Base-by-base conservation (phyloP, 2,888 invertebrate genomes). In the Digitonthophagus gazella region DNA sequence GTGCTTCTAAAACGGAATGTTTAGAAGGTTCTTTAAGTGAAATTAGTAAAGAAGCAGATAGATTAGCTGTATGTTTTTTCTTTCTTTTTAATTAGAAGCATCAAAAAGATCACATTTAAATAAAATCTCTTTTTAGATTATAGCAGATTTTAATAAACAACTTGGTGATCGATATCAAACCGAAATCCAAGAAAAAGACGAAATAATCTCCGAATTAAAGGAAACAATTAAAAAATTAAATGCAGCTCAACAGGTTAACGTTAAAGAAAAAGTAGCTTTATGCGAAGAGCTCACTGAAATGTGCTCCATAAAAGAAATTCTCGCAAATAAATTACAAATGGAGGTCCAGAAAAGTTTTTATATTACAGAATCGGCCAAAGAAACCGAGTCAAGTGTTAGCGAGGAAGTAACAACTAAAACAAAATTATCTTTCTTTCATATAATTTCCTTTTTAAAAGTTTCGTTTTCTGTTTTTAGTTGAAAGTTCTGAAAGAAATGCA, bases 121-220 rank as follows among this genome's bases (percentile, higher is more conserved):
- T 8, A 15, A 2, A 19, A 15, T 15, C 8, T 6, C 18, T 3
- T 69, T 69, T 19, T 55, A 82, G 80, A 72, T 81, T 64, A 78
- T 81, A 63, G 81, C 78, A 2, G 81, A 82, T 71, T 82, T 78
- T 75, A 83, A 81, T 71, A 80, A 80, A 72, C 76, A 80, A 72
- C 56, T 82, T 19, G 80, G 80, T 5, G 79, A 80, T 65, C 78
- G 80, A 70, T 71, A 82, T 5, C 80, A 81, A 73, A 67, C 71
- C 14, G 81, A 80, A 73, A 76, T 82, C 0, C 72, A 75, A 18
- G 78, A 79, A 70, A 77, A 76, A 66, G 80, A 82, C 56, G 74
- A 73, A 15, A 75, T 76, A 54, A 82, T 82, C 19, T 67, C 69
- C 3, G 75, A 80, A 63, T 72, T 82, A n/a, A 75, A 78, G 71